Conservation (phyloP, 2,888 invertebrate species). For the Hemaris fuciformis region DNA sequence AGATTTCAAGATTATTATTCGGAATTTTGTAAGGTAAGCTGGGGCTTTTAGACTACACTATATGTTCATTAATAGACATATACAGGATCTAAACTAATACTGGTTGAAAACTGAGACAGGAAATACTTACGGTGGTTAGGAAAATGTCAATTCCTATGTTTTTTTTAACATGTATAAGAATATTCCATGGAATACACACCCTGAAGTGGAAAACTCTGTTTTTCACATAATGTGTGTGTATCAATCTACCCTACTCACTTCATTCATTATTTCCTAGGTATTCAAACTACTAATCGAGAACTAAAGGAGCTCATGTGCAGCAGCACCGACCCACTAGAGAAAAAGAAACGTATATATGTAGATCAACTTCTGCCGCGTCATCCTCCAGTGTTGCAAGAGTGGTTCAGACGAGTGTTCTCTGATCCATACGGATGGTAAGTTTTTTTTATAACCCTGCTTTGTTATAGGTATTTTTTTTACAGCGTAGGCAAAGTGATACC, state of each 20-base stretch:
- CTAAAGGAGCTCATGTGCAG: conserved; percentile 83
- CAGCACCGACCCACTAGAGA: conserved; percentile 83
- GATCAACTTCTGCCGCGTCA: conserved; percentile 85
- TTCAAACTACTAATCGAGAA: conserved; percentile 81
- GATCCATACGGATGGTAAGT: conserved; percentile 93
- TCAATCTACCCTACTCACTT: neutral
- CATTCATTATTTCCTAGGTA: conserved; percentile 54
- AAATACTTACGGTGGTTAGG: no score
- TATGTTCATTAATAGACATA: no score
- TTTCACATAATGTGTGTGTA: neutral
- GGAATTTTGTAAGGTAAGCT: no score
- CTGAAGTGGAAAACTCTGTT: no score
- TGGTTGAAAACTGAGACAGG: no score
- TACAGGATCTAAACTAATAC: no score
- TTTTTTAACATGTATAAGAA: no score
- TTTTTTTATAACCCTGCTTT: neutral
- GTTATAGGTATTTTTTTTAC: neutral
- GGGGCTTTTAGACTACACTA: no score
- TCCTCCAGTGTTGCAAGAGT: conserved; percentile 95
- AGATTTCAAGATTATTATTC: no score
- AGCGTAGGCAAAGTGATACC: no score
- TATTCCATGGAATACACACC: no score
- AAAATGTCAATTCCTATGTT: no score
- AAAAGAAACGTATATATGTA: conserved; percentile 84
- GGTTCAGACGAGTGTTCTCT: conserved; percentile 94